Evolutionary conservation across 35 echinoderm and acorn worm genomes (phyloP), one percentile per base, ranked within the genome.

Genomic region (Diadema setosum): DNA sequence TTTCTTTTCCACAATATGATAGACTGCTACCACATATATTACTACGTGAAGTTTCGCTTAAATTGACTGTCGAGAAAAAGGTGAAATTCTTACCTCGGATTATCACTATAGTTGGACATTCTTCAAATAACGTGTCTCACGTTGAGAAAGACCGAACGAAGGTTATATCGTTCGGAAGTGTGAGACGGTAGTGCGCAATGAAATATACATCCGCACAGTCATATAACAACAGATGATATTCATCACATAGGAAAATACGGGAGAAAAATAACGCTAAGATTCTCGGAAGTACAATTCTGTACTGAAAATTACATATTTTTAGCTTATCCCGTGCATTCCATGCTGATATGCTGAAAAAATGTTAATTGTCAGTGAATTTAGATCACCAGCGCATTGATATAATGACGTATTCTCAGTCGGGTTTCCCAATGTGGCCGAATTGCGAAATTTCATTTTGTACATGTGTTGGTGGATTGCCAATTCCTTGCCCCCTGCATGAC

Each of bases 371-470:
- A n/a, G n/a, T n/a, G n/a, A n/a, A n/a, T n/a, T n/a, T n/a, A n/a
- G n/a, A 26, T 67, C 63, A 67, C 63, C 37, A 26, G 63, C 63
- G 63, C 8, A 67, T 33, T 67, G 37, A 67, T 27, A 31, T 67
- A 31, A 67, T 67, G 63, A 67, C 63, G 63, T 67, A 6, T 26
- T 67, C 63, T 14, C 63, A 67, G 63, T 67, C 63, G 63, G 63
- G 63, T 67, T 67, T 67, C 63, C 63, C 63, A 67, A 67, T 32
- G 3, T 67, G 63, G 63, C 21, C 63, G 37, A 33, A n/a, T 34
- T 67, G 63, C 63, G 63, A 67, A 67, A 67, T 67, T n/a, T n/a
- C n/a, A 67, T 33, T 33, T 67, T 67, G 30, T 67, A 67, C 63
- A 67, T 32, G 63, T 6, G 21, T 67, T 67, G 25, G 63, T 67